Evolutionary conservation across 2,888 invertebrate species (phyloP), one percentile per base, ranked within the genome.

Genomic region (Automeris io): DNA sequence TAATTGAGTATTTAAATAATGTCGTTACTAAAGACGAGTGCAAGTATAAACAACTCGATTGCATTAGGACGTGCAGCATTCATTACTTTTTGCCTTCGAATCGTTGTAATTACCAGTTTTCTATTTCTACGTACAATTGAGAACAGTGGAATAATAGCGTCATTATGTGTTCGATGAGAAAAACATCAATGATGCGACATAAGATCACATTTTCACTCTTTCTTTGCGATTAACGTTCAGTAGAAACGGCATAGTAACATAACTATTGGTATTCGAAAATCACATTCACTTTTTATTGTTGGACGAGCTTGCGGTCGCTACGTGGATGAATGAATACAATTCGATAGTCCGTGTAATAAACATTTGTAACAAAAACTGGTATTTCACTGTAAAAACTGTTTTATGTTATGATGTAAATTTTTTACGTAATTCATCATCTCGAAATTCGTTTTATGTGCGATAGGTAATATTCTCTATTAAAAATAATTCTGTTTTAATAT

Each of bases 121-220:
- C 82, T 78, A 79, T 71, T 70, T 69, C 63, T 48, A 58, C 50
- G 58, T 63, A 61, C 52, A 56, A 65, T 65, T 78, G 80, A 68
- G 78, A 82, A 80, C 65, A 48, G 49, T 33, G 57, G 58, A 61
- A 83, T 80, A 80, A 83, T 82, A 54, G 72, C 59, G 46, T 54
- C 57, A 66, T 72, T 74, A 68, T 46, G 58, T 44, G 25, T 54
- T 42, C 51, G 46, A 44, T 47, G 60, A 46, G 60, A 69, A 75
- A 74, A 72, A 70, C 60, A 23, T 35, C 46, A 37, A 50, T 47
- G 48, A 57, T 53, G 49, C 59, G 51, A 42, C 53, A 52, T 41
- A 47, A 39, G 46, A 40, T 40, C 22, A 34, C 42, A 63, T 63
- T 76, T 75, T 76, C 78, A 76, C 76, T 74, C 58, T 66, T 63